phyloP scores from a whole-genome alignment of 2,797 vertebrate genomes.

The Pseudomugil gertrudae region DNA sequence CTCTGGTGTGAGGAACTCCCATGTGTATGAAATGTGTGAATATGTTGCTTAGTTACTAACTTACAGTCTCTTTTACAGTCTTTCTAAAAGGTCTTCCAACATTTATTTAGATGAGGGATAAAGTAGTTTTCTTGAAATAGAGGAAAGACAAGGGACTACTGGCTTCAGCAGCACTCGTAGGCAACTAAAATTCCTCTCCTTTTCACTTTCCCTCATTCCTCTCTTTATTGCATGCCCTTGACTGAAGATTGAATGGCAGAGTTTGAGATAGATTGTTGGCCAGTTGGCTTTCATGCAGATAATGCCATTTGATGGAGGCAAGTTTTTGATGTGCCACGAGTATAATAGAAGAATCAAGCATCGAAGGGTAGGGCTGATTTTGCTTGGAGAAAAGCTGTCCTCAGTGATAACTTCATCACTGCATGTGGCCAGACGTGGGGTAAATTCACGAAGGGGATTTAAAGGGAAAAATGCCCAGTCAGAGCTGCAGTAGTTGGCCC shows the following conservation, averaged over 20 bases:
- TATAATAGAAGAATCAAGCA: slow-evolving; percentile 72
- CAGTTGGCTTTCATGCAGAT: slow-evolving; percentile 99
- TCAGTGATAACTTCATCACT: slow-evolving; percentile 99
- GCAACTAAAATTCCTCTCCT: slow-evolving; percentile 43
- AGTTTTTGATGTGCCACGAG: slow-evolving; percentile 93
- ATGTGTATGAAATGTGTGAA: slow-evolving; percentile 53
- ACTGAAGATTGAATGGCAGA: slow-evolving; percentile 88
- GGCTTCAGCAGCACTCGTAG: slow-evolving; percentile 42
- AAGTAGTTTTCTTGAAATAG: slow-evolving; percentile 49
- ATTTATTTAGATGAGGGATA: slow-evolving; percentile 41
- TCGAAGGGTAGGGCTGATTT: slow-evolving; percentile 87
- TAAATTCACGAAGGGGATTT: slow-evolving; percentile 94
- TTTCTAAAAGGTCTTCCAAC: slow-evolving; percentile 45
- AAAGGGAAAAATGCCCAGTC: slow-evolving; percentile 85
- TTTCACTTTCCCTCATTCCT: slow-evolving; percentile 46
- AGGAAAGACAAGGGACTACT: slow-evolving; percentile 13
- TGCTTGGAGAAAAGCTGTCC: slow-evolving; percentile 95
- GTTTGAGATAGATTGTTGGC: slow-evolving; percentile 93
- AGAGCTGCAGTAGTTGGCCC: slow-evolving; percentile 88
- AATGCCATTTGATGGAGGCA: slow-evolving; percentile 96
- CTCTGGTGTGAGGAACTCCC: slow-evolving; percentile 46
- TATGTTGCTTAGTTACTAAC: slow-evolving; percentile 77
- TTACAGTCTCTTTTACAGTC: slow-evolving; percentile 26
- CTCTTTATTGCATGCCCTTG: slow-evolving; percentile 87
- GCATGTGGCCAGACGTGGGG: slow-evolving; percentile 93